These are phyloP conservation scores for Apis laboriosa DNA, from an alignment of 1,140 invertebrate species.

Conservation along the genomic window DNA sequence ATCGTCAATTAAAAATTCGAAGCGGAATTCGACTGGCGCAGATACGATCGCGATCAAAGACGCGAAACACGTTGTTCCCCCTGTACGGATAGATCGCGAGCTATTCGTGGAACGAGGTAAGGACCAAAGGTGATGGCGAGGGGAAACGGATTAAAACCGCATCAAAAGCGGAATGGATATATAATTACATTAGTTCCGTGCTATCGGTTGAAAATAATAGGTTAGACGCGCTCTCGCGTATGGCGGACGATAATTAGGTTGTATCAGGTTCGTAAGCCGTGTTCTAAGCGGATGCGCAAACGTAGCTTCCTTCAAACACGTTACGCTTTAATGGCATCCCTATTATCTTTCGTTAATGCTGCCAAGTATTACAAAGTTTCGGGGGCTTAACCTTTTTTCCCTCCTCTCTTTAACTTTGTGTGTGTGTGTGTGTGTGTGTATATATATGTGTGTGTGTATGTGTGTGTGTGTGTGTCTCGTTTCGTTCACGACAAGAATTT, in stretches of 20 bases:
- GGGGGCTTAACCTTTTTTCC: background rate
- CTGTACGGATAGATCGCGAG: background rate
- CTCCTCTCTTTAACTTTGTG: background rate
- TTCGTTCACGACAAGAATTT: too few species aligned
- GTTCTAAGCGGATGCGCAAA: conserved; percentile 54
- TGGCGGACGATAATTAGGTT: conserved; percentile 75
- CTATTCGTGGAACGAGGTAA: conserved; percentile 17
- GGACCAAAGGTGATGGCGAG: conserved; percentile 8
- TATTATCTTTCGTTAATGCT: conserved; percentile 71
- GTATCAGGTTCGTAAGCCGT: conserved; percentile 62
- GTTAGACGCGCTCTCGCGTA: conserved; percentile 66
- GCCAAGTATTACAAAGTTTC: conserved; percentile 35
- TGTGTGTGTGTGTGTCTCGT: too few species aligned
- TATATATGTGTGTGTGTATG: too few species aligned
- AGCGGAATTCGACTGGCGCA: conserved; percentile 4
- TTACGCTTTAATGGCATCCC: conserved; percentile 75
- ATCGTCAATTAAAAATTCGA: too few species aligned
- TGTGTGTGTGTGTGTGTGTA: too few species aligned
- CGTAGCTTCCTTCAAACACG: conserved; percentile 68
- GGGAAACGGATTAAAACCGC: conserved; percentile 74
- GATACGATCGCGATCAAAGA: conserved; percentile 18
- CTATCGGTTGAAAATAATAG: conserved; percentile 79
- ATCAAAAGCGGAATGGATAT: conserved; percentile 78
- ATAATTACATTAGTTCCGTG: conserved; percentile 77
- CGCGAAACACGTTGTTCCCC: conserved; percentile 36